These are phyloP conservation scores for Dolichotis patagonum DNA, from an alignment of 2,113 vertebrate species.

Conservation along the genomic window DNA sequence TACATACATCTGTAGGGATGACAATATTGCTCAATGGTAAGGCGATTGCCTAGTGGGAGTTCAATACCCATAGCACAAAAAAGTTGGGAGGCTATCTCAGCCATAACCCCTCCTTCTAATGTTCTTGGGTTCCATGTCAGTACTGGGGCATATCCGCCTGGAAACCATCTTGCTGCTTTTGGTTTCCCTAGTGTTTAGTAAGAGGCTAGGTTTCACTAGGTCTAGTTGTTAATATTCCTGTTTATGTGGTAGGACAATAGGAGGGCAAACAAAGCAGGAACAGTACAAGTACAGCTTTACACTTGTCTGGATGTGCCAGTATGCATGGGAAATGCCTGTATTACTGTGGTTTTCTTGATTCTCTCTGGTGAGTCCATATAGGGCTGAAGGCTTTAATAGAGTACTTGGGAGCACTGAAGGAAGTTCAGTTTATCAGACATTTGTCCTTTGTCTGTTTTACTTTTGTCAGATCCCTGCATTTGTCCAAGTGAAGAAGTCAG, in stretches of 20 bases:
- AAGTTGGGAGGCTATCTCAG: not conserved
- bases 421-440: not conserved
- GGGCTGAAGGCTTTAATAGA: not conserved
- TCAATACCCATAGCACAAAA: not conserved
- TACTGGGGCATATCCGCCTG: not conserved
- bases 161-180: not conserved
- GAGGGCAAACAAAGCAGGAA: not conserved
- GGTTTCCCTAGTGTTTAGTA: not conserved
- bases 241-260: not conserved
- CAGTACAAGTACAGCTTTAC: not conserved
- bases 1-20: not conserved
- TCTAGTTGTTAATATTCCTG: not conserved
- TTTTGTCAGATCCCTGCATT: conserved; percentile 43
- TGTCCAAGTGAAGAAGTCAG: conserved; percentile 52
- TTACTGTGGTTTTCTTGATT: not conserved
- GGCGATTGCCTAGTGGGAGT: not conserved
- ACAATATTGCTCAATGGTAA: not conserved
- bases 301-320: not conserved
- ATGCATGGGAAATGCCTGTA: not conserved
- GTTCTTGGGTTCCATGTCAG: not conserved
- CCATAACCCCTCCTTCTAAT: not conserved
- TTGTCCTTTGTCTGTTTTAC: not conserved
- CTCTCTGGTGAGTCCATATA: too few relatives aligned
- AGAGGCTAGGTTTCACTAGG: not conserved
- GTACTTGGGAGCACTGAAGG: not conserved